Evolutionary conservation across 2,888 invertebrate genomes (phyloP).

Genomic region (Phyllotreta cruciferae): DNA sequence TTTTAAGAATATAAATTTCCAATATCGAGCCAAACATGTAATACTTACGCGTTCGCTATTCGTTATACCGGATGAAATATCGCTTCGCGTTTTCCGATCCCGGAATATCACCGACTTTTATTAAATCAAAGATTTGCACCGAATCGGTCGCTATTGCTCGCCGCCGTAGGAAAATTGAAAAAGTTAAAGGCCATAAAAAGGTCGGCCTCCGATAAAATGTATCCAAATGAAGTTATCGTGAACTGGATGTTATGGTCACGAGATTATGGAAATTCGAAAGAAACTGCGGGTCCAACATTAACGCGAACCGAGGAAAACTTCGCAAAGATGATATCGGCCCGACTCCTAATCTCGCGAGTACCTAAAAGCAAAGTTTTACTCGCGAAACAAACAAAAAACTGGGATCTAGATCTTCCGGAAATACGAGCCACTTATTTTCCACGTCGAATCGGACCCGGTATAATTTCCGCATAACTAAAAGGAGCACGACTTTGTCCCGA

Average conservation of each 20-base stretch:
- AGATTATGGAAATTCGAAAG: slow-evolving; percentile 30
- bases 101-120: slow-evolving; percentile 34
- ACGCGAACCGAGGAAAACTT: neutral
- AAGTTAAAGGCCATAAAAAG: slow-evolving; percentile 35
- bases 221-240: slow-evolving; percentile 29
- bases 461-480: too few species aligned
- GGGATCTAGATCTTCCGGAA: too few species aligned
- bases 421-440: too few species aligned
- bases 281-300: slow-evolving; percentile 8
- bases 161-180: slow-evolving; percentile 33
- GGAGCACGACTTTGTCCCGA: too few species aligned
- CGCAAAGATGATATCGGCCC: too few species aligned
- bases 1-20: neutral
- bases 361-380: too few species aligned
- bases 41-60: slow-evolving; percentile 9
- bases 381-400: too few species aligned
- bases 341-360: too few species aligned
- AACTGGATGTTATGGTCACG: slow-evolving; percentile 28
- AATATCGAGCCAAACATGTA: neutral
- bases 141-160: slow-evolving; percentile 27
- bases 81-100: slow-evolving; percentile 8
- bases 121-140: slow-evolving; percentile 33
- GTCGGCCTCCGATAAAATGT: slow-evolving; percentile 29
- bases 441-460: too few species aligned
- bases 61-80: slow-evolving; percentile 10